Conservation (phyloP, 2,113 vertebrate genomes). For the Synodontis membranacea region DNA sequence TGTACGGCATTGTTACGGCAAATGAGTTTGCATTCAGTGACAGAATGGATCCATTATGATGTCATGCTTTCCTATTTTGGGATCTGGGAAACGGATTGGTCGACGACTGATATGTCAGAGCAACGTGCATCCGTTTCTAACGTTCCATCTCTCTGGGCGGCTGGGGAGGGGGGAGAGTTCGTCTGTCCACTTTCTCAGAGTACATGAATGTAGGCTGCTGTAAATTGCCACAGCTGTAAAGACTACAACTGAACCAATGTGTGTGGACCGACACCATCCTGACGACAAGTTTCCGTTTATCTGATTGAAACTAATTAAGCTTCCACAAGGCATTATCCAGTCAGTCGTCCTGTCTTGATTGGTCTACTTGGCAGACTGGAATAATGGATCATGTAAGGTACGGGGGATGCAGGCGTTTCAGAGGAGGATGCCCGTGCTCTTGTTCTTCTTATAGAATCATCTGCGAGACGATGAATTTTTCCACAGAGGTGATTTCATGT, state of each 20-base stretch:
- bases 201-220: slow-evolving; percentile 57
- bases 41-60: not conserved
- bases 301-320: not conserved
- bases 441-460: not conserved
- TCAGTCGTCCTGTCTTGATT: not conserved
- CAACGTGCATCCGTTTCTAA: not conserved
- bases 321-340: not conserved
- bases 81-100: not conserved
- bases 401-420: not conserved
- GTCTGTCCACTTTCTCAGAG: slow-evolving; percentile 25
- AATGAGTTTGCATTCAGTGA: not conserved
- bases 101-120: not conserved
- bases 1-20: not conserved
- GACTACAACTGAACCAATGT: slow-evolving; percentile 56
- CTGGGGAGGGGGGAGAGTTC: slow-evolving; percentile 17
- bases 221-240: slow-evolving; percentile 68
- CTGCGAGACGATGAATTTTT: not conserved
- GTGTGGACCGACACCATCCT: not conserved
- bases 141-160: not conserved
- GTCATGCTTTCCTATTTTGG: not conserved
- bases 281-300: not conserved
- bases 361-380: slow-evolving; percentile 3
- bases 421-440: not conserved
- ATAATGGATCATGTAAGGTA: not conserved
- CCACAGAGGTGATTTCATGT: slow-evolving; percentile 2